phyloP scores from a whole-genome alignment of 2,888 invertebrate genomes.

The Napeogenes sylphis region DNA sequence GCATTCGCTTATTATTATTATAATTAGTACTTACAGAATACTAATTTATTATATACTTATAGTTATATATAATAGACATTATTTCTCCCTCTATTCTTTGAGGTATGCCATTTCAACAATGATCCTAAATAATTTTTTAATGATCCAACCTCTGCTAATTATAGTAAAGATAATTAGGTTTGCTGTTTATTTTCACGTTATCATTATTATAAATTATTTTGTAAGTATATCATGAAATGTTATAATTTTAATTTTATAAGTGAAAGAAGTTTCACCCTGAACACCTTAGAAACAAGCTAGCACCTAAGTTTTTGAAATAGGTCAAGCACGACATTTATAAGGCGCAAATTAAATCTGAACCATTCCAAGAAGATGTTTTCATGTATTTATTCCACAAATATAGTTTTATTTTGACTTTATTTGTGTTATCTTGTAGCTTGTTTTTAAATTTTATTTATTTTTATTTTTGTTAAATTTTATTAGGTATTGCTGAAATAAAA shows the following conservation, averaged over 20 bases:
- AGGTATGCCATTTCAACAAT: too few species aligned
- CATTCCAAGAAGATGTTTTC: constrained; percentile 16
- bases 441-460: neutral
- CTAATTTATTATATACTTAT: too few species aligned
- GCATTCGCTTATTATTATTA: too few species aligned
- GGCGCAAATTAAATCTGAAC: constrained; percentile 17
- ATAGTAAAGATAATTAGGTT: too few species aligned
- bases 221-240: neutral
- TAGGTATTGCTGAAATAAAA: neutral
- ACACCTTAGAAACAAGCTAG: constrained; percentile 16
- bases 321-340: constrained; percentile 56
- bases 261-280: constrained; percentile 8
- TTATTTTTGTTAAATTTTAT: neutral
- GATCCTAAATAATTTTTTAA: too few species aligned
- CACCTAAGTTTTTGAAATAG: constrained; percentile 42
- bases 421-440: neutral
- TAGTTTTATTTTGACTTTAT: neutral
- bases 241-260: neutral
- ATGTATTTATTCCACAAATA: neutral
- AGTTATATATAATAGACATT: too few species aligned
- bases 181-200: too few species aligned
- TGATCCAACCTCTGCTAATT: too few species aligned
- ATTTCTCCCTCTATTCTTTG: too few species aligned
- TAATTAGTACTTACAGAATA: too few species aligned
- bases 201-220: too few species aligned